phyloP scores from a whole-genome alignment of 2,113 vertebrate species.

The Eolophus roseicapilla region DNA sequence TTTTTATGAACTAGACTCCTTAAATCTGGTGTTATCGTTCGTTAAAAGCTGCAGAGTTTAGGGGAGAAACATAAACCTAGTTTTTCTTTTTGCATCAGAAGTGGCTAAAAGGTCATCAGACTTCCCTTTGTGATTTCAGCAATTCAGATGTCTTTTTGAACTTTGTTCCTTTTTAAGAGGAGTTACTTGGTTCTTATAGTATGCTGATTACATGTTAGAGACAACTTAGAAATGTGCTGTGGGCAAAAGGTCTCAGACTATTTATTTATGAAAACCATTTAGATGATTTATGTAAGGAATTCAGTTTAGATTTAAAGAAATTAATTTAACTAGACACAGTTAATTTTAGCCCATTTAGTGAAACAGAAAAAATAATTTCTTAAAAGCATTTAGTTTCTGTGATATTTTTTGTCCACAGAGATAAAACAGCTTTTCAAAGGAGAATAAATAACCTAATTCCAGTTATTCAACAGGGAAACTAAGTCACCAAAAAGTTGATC shows the following conservation, averaged over 20 bases:
- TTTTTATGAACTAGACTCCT: neutral
- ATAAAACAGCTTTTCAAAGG: neutral
- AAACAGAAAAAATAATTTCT: neutral
- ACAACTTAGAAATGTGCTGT: neutral
- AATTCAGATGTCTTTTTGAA: neutral
- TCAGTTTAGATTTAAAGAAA: neutral
- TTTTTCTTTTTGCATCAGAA: neutral
- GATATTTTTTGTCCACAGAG: neutral
- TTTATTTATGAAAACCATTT: neutral
- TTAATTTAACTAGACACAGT: neutral
- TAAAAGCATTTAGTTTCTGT: neutral
- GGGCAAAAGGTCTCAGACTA: neutral
- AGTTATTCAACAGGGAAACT: neutral
- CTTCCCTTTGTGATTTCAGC: neutral
- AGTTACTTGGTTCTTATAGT: neutral
- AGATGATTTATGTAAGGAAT: neutral
- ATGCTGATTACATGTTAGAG: neutral
- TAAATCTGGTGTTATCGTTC: neutral
- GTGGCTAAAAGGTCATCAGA: neutral
- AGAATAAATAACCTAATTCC: neutral
- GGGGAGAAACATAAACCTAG: neutral
- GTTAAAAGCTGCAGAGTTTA: neutral
- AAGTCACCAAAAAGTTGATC: neutral
- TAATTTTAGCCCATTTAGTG: neutral
- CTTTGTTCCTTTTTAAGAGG: neutral